Base-by-base conservation (phyloP, 2,797 vertebrate genomes). In the Xiphorhynchus erythropygius region DNA sequence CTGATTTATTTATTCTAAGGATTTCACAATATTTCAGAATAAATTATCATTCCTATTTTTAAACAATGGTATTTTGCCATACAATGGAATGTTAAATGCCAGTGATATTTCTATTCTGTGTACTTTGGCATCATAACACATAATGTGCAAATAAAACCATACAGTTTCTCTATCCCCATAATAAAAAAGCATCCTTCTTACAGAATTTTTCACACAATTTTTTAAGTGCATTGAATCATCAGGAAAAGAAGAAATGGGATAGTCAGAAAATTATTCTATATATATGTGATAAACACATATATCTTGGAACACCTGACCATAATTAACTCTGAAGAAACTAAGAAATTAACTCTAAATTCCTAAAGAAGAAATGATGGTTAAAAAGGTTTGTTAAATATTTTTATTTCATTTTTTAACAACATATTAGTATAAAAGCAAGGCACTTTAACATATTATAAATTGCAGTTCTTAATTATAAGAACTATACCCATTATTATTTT, bases 1-100 rank as follows among this genome's bases (percentile, higher is more conserved):
- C 23, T 57, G 52, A 90, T 87, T 95, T 95, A 85, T 92, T 92
- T 96, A 89, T 93, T 80, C 56, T 82, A 87, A 87, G 46, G 57
- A 94, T 95, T 83, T 87, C 35, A 49, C 21, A 75, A 62, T 74
- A 94, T 90, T 92, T 92, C 82, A 87, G 46, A 92, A 93, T 80
- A 89, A 87, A 92, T 78, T 89, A 87, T 46, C 32, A 79, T 68
- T 63, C 30, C 2, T 70, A 64, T 64, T 95, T 95, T 93, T 79
- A 46, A 90, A 70, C 44, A 84, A 89, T 64, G 7, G 9, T 37
- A 80, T 87, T 90, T 90, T 74, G 46, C 27, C 18, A 57, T 63
- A 60, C 10, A 63, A 70, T 11, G 28, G 69, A 64, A 83, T 65
- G 46, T n/a, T 91, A 73, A 93, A 94, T 67, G 63, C 30, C 35